phyloP scores from a whole-genome alignment of 2,888 invertebrate genomes.

The Miltochrista miniata region DNA sequence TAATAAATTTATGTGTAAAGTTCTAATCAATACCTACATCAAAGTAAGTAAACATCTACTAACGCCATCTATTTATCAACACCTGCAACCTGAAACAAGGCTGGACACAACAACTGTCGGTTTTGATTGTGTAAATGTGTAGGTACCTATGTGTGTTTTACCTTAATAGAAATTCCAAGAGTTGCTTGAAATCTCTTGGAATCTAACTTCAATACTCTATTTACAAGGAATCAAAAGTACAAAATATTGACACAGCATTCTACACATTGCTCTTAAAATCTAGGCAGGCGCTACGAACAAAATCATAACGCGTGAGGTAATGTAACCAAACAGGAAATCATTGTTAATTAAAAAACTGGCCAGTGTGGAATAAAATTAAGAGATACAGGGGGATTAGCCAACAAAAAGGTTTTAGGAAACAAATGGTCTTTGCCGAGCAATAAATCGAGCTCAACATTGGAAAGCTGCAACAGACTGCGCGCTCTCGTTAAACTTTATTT shows the following conservation, averaged over 20 bases:
- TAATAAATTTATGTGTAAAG: too few species aligned
- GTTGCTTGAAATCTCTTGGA: too few species aligned
- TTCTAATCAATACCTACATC: too few species aligned
- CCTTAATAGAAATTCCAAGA: too few species aligned
- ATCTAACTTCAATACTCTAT: too few species aligned
- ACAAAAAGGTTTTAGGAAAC: constrained; percentile 65
- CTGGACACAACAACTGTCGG: too few species aligned
- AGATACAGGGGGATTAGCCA: constrained; percentile 50
- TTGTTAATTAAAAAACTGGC: constrained; percentile 23
- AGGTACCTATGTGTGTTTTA: too few species aligned
- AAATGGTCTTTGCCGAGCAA: constrained; percentile 65
- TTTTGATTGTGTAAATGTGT: too few species aligned
- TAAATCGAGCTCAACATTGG: constrained; percentile 76
- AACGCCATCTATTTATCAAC: constrained; percentile 23
- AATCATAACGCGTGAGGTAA: neutral
- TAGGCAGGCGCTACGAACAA: constrained; percentile 19
- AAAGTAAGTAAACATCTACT: constrained; percentile 3
- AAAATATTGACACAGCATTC: too few species aligned
- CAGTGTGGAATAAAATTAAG: constrained; percentile 17
- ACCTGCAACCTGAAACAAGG: too few species aligned
- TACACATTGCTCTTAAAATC: constrained; percentile 23
- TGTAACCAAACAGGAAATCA: neutral
- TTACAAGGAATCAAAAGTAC: too few species aligned
- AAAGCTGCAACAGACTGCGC: constrained; percentile 70
- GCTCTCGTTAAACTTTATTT: constrained; percentile 79